Percentiles rank a stretch among this genome's conserved stretches.
These are phyloP conservation scores for Andrena trimmerana DNA, from an alignment of 2,888 invertebrate genomes.

Conservation along the genomic window DNA sequence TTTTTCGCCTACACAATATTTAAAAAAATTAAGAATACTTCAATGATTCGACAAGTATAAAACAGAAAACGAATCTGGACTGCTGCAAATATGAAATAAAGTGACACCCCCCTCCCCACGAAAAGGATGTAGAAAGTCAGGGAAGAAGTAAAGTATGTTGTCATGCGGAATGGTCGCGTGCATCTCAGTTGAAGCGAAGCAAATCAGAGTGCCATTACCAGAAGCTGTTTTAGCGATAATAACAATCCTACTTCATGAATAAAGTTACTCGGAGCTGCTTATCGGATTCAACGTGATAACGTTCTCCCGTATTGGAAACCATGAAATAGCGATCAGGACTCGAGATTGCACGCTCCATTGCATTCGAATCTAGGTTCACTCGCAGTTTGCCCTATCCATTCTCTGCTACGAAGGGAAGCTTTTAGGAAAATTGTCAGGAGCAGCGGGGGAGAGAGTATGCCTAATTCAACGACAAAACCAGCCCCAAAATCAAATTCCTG, in stretches of 20 bases:
- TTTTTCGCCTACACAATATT: too few species aligned
- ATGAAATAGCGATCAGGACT: slow-evolving; percentile 20
- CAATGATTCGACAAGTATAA: too few species aligned
- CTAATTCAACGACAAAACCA: background rate
- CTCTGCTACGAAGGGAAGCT: background rate
- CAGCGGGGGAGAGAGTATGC: background rate
- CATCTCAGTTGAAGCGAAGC: background rate
- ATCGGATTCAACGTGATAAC: slow-evolving; percentile 1
- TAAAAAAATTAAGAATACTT: too few species aligned
- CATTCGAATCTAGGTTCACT: slow-evolving; percentile 10
- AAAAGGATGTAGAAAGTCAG: background rate
- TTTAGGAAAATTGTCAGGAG: slow-evolving; percentile 15
- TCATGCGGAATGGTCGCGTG: background rate
- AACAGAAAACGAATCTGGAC: too few species aligned
- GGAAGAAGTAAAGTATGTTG: too few species aligned
- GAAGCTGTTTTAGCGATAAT: slow-evolving; percentile 2
- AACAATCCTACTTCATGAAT: slow-evolving; percentile 22
- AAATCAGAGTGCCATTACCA: background rate
- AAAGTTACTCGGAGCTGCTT: slow-evolving; percentile 12
- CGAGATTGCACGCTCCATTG: slow-evolving; percentile 20
- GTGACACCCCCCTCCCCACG: too few species aligned
- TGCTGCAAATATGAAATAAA: too few species aligned
- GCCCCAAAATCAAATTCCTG: background rate
- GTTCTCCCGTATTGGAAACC: slow-evolving; percentile 17
- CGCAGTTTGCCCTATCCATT: slow-evolving; percentile 20